A percentile compares a stretch with the other conserved stretches of the same genome.
Conservation (phyloP, 1,140 invertebrate species). For the Heliothis virescens region DNA sequence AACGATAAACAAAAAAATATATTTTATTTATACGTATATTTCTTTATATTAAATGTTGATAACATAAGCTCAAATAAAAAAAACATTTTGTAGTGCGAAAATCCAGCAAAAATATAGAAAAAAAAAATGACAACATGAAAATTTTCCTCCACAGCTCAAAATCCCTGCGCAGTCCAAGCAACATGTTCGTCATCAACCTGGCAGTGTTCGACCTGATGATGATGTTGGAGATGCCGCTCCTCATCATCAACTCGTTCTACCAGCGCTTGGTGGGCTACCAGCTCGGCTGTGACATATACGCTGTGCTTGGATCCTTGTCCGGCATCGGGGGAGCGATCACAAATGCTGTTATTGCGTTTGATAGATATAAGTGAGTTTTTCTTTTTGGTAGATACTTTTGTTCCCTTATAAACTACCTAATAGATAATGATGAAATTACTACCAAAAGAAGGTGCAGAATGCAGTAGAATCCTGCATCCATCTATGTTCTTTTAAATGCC, state of each 20-base stretch:
- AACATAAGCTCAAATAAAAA: no score
- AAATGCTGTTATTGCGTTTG: conserved; percentile 91
- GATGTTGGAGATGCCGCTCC: conserved; percentile 91
- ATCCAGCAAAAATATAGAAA: no score
- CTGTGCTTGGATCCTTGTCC: conserved; percentile 88
- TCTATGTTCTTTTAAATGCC: no score
- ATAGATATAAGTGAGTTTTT: conserved; percentile 89
- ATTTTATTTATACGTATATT: no score
- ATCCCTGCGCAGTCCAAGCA: conserved; percentile 91
- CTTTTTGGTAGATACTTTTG: no score
- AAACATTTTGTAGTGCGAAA: background rate
- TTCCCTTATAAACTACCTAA: no score
- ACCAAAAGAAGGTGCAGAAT: no score
- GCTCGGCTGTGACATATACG: conserved; percentile 90
- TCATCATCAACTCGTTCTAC: conserved; percentile 90
- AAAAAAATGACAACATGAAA: no score
- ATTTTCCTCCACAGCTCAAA: conserved; percentile 87
- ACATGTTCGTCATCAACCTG: conserved; percentile 93
- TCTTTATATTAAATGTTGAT: no score
- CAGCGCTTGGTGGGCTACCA: conserved; percentile 89
- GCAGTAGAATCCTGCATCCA: no score
- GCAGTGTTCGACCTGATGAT: conserved; percentile 92
- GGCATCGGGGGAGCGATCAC: conserved; percentile 91
- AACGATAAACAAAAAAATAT: no score
- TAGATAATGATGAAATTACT: no score